phyloP scores from a whole-genome alignment of 2,113 vertebrate species.

The Cebidichthys violaceus region DNA sequence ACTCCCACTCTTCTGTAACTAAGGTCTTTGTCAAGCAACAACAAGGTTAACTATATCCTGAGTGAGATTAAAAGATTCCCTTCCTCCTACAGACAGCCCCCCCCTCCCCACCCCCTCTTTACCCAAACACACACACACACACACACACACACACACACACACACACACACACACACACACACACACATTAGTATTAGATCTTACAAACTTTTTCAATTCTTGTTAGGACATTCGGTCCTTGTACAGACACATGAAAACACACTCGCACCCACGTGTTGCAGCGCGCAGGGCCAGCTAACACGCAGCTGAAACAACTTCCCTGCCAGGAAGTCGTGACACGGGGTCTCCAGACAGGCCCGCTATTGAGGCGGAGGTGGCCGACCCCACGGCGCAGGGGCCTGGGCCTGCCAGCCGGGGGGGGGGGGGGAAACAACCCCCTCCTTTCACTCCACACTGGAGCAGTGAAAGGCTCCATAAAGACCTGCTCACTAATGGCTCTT shows the following conservation, averaged over 20 bases:
- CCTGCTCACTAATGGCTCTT: slow-evolving; percentile 53
- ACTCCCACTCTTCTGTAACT: slow-evolving; percentile 44
- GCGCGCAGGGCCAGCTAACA: slow-evolving; percentile 18
- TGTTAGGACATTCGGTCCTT: not conserved
- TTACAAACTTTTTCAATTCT: not conserved
- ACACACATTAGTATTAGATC: not conserved
- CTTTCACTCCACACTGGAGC: slow-evolving; percentile 57
- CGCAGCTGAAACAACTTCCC: slow-evolving; percentile 77
- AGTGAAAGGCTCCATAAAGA: slow-evolving; percentile 75
- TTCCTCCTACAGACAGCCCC: slow-evolving; percentile 11
- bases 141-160: no score
- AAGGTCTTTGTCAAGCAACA: slow-evolving; percentile 40
- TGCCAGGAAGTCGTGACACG: slow-evolving; percentile 71
- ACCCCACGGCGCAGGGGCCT: not conserved
- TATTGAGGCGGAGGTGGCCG: slow-evolving; percentile 60
- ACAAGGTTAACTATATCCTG: slow-evolving; percentile 54
- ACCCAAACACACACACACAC: not conserved
- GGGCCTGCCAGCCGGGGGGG: slow-evolving; percentile 39
- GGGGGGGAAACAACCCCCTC: slow-evolving; percentile 67
- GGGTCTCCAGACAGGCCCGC: slow-evolving; percentile 61
- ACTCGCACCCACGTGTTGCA: slow-evolving; percentile 33
- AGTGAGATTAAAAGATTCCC: slow-evolving; percentile 50
- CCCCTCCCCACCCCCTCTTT: not conserved
- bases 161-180: not conserved
- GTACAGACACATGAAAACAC: not conserved